Percentiles rank a stretch among this genome's conserved stretches.
Conservation (phyloP, 1,140 invertebrate species). For the Drosophila pruinosa region DNA sequence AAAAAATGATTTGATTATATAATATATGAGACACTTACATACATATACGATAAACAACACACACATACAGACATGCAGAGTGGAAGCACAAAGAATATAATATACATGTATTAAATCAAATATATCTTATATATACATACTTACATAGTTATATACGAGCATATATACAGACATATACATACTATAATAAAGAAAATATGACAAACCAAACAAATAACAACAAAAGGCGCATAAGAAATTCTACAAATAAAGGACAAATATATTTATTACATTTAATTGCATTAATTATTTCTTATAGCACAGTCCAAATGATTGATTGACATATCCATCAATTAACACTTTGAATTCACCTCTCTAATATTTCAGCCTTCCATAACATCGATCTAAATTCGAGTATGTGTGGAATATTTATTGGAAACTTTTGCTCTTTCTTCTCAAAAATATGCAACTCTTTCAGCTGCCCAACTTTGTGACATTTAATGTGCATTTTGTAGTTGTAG, state of each 20-base stretch:
- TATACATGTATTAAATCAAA: slow-evolving; percentile 49
- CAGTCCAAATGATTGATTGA: too few species aligned
- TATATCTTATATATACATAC: slow-evolving; percentile 43
- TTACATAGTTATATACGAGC: slow-evolving; percentile 55
- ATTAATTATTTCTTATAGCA: background rate
- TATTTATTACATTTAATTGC: slow-evolving; percentile 69
- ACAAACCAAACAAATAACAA: slow-evolving; percentile 27
- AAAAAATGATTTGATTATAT: background rate
- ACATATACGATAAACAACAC: background rate
- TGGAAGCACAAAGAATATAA: slow-evolving; percentile 10
- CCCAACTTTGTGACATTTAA: background rate
- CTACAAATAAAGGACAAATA: slow-evolving; percentile 80
- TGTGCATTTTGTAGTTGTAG: background rate
- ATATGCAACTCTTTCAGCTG: background rate
- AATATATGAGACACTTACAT: too few species aligned
- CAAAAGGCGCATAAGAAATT: slow-evolving; percentile 48
- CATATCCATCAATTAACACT: too few species aligned
- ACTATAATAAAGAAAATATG: slow-evolving; percentile 36
- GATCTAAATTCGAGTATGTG: too few species aligned
- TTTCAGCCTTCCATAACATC: too few species aligned
- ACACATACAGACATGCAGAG: background rate
- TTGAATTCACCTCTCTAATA: too few species aligned
- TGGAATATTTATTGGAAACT: too few species aligned
- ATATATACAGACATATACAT: slow-evolving; percentile 48
- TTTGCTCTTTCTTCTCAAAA: too few species aligned